These are phyloP conservation scores for Oxyteleia sp. DNA, from an alignment of 2,888 invertebrate species.

Conservation along the genomic window DNA sequence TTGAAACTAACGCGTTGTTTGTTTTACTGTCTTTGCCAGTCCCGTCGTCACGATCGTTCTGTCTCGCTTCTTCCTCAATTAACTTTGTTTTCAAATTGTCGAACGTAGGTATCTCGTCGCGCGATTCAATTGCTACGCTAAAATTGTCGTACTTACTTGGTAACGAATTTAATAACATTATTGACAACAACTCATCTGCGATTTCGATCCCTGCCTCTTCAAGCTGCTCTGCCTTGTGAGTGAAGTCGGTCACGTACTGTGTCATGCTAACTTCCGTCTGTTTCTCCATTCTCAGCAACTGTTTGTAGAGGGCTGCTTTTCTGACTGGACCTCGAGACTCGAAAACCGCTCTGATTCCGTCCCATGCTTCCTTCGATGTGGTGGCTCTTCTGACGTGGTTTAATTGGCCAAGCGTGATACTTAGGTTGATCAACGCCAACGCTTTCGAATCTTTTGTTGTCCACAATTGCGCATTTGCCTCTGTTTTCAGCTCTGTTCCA, in stretches of 20 bases:
- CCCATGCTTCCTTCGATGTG: conserved; percentile 35
- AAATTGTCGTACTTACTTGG: conserved; percentile 72
- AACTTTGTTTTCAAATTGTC: conserved; percentile 53
- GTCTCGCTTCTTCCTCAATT: conserved; percentile 62
- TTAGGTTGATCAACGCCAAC: conserved; percentile 59
- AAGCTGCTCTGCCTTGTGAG: conserved; percentile 7
- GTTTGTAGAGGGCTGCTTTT: conserved; percentile 48
- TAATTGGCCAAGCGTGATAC: conserved; percentile 45
- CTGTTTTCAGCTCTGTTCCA: conserved; percentile 5
- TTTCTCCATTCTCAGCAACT: conserved; percentile 68
- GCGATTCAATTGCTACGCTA: too few species aligned
- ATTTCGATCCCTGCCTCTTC: conserved; percentile 36
- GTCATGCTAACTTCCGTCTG: conserved; percentile 39
- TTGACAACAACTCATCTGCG: too few species aligned
- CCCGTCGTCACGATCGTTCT: conserved; percentile 2
- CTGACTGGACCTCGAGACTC: conserved; percentile 52
- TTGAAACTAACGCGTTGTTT: conserved; percentile 22
- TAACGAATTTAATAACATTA: conserved; percentile 71
- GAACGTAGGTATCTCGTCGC: conserved; percentile 22
- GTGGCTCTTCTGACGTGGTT: conserved; percentile 7
- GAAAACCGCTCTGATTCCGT: conserved; percentile 51
- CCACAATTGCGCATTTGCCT: conserved; percentile 27
- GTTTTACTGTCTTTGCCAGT: neutral
- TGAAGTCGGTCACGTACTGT: conserved; percentile 64
- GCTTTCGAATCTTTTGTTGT: conserved; percentile 64